Evolutionary conservation across 2,113 vertebrate genomes (phyloP), one percentile per base, ranked within the genome.

Genomic region (Petroica traversi): DNA sequence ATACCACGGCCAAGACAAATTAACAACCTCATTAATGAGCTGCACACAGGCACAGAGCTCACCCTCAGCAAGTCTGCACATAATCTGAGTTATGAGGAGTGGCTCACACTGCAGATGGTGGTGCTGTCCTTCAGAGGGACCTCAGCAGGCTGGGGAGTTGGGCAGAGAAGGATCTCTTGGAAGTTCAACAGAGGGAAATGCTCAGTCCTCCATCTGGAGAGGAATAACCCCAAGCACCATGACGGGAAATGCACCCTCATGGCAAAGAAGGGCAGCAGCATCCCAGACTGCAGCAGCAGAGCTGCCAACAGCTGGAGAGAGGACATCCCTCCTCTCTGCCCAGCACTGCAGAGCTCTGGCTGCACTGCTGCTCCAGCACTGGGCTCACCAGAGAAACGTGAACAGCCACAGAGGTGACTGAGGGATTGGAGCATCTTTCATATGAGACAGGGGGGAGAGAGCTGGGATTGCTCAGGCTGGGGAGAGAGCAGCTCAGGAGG

Each of bases 181-280:
- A 55, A 71, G 46, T 57, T 69, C 74, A 43, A 38, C 67, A 31
- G 55, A 63, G 20, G 24, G 43, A 90, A 88, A 85, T 17, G 38
- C 31, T 67, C 52, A 57, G 41, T 31, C 7, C 29, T 72, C 26
- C 63, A 46, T n/a, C 8, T 57, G 48, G 26, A 76, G 14, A 52
- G 63, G 41, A 76, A 72, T 17, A n/a, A 67, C 3, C 9, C 6
- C 29, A 18, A 2, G 14, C 17, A 66, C 12, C 41, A 59, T 6
- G 9, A 14, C 0, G 14, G 55, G 43, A 43, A 48, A 28, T 2
- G 19, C 38, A 73, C 3, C 15, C 28, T 45, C 9, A 28, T 1
- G 19, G 24, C 61, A 69, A 40, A 36, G 24, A 2, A 2, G 19
- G 36, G 26, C 40, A 71, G 63, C 19, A 73, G 36, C 36, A 66